Base-by-base conservation (phyloP, 1,140 invertebrate species). In the Hermetia illucens region DNA sequence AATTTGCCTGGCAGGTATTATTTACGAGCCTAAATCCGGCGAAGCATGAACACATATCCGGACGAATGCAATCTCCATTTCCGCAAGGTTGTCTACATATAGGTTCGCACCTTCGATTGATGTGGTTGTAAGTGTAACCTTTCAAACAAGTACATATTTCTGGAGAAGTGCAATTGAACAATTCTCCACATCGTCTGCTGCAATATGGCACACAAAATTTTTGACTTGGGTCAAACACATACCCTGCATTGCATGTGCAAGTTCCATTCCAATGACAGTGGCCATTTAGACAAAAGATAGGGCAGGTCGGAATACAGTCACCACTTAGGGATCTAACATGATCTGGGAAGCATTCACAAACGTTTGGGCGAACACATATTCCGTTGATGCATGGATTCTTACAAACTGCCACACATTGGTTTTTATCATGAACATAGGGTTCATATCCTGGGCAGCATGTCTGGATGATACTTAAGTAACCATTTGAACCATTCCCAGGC, bases 41-140 rank as follows among this genome's bases (percentile, higher is more conserved):
- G 41, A 68, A 69, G 41, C 74, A 77, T 13, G 55, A 53, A 50
- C 76, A 79, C 1, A 53, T 58, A 5, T 76, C 59, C 0, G 74
- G 75, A 0, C 61, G 66, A 4, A 55, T 48, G 50, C 76, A 79
- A n/a, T 55, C 50, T 0, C 66, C 65, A 42, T 77, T 72, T 0
- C 66, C 51, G 46, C 74, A 76, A 0, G 52, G 52, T 3, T 61
- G 45, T 2, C 48, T 50, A 41, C 51, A 63, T 21, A 43, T 53
- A 34, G 57, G 53, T 38, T 46, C 51, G 42, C 56, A 58, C 0
- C 38, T 41, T 4, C 38, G 46, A 3, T 52, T 48, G 5, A 39
- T 42, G 13, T 49, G 44, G 33, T 44, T 45, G 10, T 43, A 46
- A 10, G 38, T 41, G 16, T 53, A 58, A 1, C 51, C 54, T n/a